Evolutionary conservation across 1,140 invertebrate species (phyloP).

Genomic region (Odontomachus brunneus): DNA sequence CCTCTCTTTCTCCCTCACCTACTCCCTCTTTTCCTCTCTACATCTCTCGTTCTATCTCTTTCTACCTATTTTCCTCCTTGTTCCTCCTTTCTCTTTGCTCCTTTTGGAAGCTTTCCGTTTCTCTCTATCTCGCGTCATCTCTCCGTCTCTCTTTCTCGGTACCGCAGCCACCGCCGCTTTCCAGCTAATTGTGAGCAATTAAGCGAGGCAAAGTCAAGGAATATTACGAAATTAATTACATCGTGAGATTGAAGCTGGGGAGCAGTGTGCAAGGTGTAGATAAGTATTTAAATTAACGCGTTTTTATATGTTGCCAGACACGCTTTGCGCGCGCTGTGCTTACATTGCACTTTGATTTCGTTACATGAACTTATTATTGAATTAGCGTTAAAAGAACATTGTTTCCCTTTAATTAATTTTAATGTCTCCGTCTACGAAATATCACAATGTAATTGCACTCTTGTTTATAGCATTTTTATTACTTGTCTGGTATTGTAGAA

Average conservation of each 20-base stretch:
- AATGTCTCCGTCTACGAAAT: slow-evolving; percentile 3
- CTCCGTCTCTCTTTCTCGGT: not conserved
- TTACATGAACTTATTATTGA: slow-evolving; percentile 52
- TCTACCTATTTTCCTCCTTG: not conserved
- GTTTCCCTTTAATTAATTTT: slow-evolving; percentile 49
- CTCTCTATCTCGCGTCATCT: not conserved
- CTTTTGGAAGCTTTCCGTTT: slow-evolving; percentile 1
- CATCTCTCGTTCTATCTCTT: not conserved
- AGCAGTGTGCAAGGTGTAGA: slow-evolving; percentile 60
- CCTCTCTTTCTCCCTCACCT: not conserved
- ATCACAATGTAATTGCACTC: not conserved
- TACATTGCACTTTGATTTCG: slow-evolving; percentile 51
- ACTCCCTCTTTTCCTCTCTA: not conserved
- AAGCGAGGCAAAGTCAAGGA: slow-evolving; percentile 66
- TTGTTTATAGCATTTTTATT: slow-evolving; percentile 23
- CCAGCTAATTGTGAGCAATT: slow-evolving; percentile 72
- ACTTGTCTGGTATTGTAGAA: slow-evolving; percentile 22
- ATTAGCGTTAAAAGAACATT: slow-evolving; percentile 24
- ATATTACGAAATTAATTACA: slow-evolving; percentile 74
- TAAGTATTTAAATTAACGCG: slow-evolving; percentile 71
- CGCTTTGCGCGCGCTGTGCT: not conserved
- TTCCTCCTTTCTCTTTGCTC: slow-evolving; percentile 35
- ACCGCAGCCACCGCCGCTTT: slow-evolving; percentile 18
- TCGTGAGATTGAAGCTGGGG: slow-evolving; percentile 49
- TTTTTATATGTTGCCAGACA: slow-evolving; percentile 12